These are phyloP conservation scores for Pilophorus perplexus DNA, from an alignment of 2,888 invertebrate species.

Conservation along the genomic window DNA sequence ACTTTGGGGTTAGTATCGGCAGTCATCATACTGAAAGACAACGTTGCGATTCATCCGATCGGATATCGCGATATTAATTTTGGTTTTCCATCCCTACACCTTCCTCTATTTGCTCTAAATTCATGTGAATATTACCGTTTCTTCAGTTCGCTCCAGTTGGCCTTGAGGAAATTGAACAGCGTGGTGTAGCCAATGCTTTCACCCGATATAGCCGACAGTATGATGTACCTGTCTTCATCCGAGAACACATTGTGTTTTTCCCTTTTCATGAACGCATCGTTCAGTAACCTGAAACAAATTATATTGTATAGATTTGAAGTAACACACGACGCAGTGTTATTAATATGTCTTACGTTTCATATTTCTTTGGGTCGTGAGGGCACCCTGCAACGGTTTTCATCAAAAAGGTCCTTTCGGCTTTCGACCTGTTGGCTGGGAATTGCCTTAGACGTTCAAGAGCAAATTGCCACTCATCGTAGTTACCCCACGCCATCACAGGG, in stretches of 20 bases:
- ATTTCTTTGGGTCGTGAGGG: constrained; percentile 68
- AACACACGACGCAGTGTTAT: too few relatives aligned
- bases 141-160: constrained; percentile 69
- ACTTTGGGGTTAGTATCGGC: too few relatives aligned
- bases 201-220: constrained; percentile 66
- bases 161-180: constrained; percentile 66
- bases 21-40: too few relatives aligned
- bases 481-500: constrained; percentile 79
- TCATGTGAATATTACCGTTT: constrained; percentile 66
- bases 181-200: constrained; percentile 63
- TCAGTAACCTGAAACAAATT: constrained; percentile 56
- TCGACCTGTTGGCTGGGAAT: constrained; percentile 68
- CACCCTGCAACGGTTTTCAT: constrained; percentile 77
- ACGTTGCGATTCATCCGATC: too few relatives aligned
- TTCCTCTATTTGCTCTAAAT: too few relatives aligned
- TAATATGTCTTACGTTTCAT: constrained; percentile 55
- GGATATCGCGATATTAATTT: too few relatives aligned
- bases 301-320: too few relatives aligned
- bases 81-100: too few relatives aligned
- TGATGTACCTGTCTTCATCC: constrained; percentile 71
- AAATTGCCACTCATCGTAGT: constrained; percentile 77
- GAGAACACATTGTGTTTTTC: constrained; percentile 65
- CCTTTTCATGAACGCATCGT: constrained; percentile 64
- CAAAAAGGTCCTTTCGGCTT: constrained; percentile 73
- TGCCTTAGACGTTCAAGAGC: constrained; percentile 72